Evolutionary conservation across 1,140 invertebrate species (phyloP).

Genomic region (Caenorhabditis tropicalis): DNA sequence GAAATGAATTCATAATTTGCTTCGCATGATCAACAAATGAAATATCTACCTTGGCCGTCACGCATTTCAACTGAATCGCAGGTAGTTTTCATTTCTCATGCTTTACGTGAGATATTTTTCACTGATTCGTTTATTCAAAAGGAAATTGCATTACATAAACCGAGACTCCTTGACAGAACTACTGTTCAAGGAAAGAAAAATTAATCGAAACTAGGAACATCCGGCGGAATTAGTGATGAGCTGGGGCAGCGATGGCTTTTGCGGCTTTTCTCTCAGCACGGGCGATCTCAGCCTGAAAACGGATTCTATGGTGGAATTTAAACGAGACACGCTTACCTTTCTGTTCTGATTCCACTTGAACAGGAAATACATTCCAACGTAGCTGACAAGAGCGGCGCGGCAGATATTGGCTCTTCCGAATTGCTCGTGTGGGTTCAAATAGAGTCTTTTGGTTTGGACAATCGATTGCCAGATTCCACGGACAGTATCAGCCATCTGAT

Average conservation of each 20-base stretch:
- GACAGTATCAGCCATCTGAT: slow-evolving; percentile 55
- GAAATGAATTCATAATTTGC: too few species aligned
- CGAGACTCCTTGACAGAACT: slow-evolving; percentile 9
- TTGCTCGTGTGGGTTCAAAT: slow-evolving; percentile 64
- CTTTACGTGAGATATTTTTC: not conserved
- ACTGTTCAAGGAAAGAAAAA: not conserved
- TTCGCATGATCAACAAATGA: too few species aligned
- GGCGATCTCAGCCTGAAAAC: slow-evolving; percentile 31
- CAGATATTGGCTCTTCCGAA: slow-evolving; percentile 65
- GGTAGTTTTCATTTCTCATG: too few species aligned
- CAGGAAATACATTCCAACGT: slow-evolving; percentile 62
- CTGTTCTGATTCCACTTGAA: slow-evolving; percentile 63
- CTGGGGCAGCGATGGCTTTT: slow-evolving; percentile 10
- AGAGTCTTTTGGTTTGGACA: slow-evolving; percentile 61
- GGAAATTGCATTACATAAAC: slow-evolving; percentile 32
- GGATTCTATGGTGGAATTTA: not conserved
- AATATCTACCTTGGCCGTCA: not conserved
- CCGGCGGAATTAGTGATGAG: slow-evolving; percentile 1
- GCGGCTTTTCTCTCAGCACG: slow-evolving; percentile 29
- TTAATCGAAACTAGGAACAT: slow-evolving; percentile 2
- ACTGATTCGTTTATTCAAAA: slow-evolving; percentile 27
- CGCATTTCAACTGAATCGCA: not conserved
- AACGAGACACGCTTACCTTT: slow-evolving; percentile 43
- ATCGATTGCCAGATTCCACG: slow-evolving; percentile 60
- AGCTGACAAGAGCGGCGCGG: slow-evolving; percentile 62